phyloP scores from a whole-genome alignment of 2,888 invertebrate species.

The Nycteola revayana region DNA sequence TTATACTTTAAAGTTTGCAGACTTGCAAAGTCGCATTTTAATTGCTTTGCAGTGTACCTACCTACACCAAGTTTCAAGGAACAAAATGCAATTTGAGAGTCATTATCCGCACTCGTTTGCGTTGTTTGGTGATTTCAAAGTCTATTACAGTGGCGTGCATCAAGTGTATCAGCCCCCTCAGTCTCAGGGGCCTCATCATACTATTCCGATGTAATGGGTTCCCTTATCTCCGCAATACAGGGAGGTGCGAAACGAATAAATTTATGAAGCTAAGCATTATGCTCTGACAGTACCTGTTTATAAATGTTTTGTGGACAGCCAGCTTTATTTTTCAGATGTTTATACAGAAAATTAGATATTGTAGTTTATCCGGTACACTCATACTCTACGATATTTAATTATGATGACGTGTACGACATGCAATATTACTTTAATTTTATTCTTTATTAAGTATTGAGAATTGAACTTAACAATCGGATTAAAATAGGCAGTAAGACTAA shows the following conservation, averaged over 20 bases:
- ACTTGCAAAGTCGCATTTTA: constrained; percentile 9
- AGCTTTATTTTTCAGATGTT: too few relatives aligned
- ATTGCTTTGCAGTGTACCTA: constrained; percentile 15
- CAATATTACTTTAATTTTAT: too few relatives aligned
- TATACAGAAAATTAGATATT: too few relatives aligned
- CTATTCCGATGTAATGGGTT: constrained; percentile 69
- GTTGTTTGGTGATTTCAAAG: constrained; percentile 23
- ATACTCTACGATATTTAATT: too few relatives aligned
- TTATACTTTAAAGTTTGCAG: too few relatives aligned
- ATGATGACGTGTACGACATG: too few relatives aligned
- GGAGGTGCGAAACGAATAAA: constrained; percentile 60
- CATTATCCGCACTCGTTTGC: constrained; percentile 28
- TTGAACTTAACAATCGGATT: too few relatives aligned
- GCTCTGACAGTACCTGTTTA: too few relatives aligned
- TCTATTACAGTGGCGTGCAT: constrained; percentile 26
- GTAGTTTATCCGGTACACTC: too few relatives aligned
- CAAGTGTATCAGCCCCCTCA: constrained; percentile 28
- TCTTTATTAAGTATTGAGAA: too few relatives aligned
- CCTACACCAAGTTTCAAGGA: constrained; percentile 16
- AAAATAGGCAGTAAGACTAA: too few relatives aligned
- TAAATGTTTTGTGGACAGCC: too few relatives aligned
- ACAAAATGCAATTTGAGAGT: constrained; percentile 29
- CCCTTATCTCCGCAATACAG: constrained; percentile 54
- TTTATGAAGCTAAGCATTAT: constrained; percentile 31
- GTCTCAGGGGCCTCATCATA: constrained; percentile 57